Conservation (phyloP, 35 echinoderm and acorn worm species). For the Ptychodera flava region DNA sequence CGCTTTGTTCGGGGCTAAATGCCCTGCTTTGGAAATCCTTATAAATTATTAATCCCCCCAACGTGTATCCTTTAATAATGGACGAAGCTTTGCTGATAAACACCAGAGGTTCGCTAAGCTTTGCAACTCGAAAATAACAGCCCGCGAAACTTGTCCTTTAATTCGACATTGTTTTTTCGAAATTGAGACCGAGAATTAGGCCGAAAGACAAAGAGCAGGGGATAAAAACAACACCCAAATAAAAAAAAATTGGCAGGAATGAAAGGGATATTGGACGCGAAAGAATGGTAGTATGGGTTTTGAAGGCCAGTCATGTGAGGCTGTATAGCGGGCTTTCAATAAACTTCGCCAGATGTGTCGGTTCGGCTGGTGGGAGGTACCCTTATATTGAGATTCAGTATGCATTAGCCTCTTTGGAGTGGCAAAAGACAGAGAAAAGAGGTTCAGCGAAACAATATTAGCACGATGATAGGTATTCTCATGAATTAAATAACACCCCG, state of each 20-base stretch:
- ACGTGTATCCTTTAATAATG: not conserved
- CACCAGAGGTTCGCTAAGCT: too few species aligned
- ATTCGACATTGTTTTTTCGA: too few species aligned
- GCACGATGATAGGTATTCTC: not conserved
- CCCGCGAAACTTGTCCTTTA: too few species aligned
- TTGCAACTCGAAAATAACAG: too few species aligned
- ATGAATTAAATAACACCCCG: not conserved
- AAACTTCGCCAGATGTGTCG: not conserved
- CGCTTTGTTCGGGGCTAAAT: not conserved
- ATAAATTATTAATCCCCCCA: not conserved
- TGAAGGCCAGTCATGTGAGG: not conserved
- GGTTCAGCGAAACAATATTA: not conserved
- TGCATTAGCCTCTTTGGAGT: not conserved
- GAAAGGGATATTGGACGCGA: too few species aligned
- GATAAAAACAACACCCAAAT: too few species aligned
- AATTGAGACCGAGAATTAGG: too few species aligned
- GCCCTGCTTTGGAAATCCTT: not conserved
- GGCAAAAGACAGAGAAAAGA: not conserved
- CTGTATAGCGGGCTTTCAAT: not conserved
- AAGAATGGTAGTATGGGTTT: too few species aligned
- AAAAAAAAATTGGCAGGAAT: too few species aligned
- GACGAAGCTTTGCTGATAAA: too few species aligned
- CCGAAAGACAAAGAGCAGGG: too few species aligned
- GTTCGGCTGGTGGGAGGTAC: not conserved
- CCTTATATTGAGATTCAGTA: not conserved